phyloP scores from a whole-genome alignment of 2,113 vertebrate species.

The Prochilodus magdalenae region DNA sequence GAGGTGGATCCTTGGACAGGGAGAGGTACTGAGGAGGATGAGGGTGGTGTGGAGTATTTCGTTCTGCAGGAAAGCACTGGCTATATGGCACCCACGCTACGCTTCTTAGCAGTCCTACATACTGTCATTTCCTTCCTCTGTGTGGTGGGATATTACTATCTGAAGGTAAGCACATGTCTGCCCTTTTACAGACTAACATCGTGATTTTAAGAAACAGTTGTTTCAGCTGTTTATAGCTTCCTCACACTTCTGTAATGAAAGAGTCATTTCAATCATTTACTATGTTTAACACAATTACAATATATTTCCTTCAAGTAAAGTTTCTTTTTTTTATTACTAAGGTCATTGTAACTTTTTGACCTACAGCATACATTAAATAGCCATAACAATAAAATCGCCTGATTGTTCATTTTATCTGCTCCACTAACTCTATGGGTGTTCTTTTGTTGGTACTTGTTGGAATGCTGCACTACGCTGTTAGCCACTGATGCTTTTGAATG shows the following conservation, averaged over 20 bases:
- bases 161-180: constrained; percentile 82
- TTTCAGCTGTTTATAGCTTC: neutral
- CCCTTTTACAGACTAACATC: too few relatives aligned
- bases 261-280: neutral
- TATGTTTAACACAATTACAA: neutral
- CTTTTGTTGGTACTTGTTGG: too few relatives aligned
- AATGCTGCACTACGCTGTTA: too few relatives aligned
- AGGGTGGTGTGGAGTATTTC: constrained; percentile 90
- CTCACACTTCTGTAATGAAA: neutral
- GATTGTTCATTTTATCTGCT: too few relatives aligned
- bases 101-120: constrained; percentile 89
- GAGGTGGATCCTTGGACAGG: constrained; percentile 91
- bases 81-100: constrained; percentile 94
- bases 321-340: too few relatives aligned
- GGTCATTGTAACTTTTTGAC: too few relatives aligned
- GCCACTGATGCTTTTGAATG: neutral
- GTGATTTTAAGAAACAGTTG: too few relatives aligned
- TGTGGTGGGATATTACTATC: constrained; percentile 95
- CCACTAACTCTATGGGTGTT: too few relatives aligned
- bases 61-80: constrained; percentile 96
- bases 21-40: constrained; percentile 85
- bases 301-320: too few relatives aligned
- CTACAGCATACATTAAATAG: too few relatives aligned
- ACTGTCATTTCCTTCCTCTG: constrained; percentile 96
- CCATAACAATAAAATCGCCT: too few relatives aligned